Conservation (phyloP, 1,140 invertebrate genomes). For the Drosophila rhopaloa region DNA sequence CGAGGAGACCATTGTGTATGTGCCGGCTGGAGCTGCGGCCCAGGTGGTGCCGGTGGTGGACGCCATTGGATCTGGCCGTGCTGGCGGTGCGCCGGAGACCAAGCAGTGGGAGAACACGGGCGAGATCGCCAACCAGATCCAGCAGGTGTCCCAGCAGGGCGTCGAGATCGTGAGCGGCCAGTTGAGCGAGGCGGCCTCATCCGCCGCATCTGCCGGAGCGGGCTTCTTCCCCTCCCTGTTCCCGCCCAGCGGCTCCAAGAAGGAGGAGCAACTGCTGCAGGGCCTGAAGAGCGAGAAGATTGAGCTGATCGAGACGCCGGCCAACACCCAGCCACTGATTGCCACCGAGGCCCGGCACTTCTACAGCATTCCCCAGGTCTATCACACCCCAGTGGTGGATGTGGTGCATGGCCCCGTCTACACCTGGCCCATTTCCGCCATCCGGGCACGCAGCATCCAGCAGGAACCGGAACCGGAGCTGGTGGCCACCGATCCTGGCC, state of each 20-base stretch:
- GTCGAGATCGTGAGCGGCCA: slow-evolving; percentile 58
- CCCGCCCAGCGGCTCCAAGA: slow-evolving; percentile 38
- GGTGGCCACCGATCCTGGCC: slow-evolving; percentile 21
- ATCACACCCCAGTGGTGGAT: slow-evolving; percentile 73
- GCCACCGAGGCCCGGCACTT: slow-evolving; percentile 69
- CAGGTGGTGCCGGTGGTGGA: slow-evolving; percentile 63
- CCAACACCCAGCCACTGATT: slow-evolving; percentile 68
- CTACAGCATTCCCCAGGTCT: slow-evolving; percentile 70
- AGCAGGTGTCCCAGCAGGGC: slow-evolving; percentile 59
- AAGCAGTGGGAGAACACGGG: slow-evolving; percentile 58
- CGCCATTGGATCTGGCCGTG: slow-evolving; percentile 54
- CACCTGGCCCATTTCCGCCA: slow-evolving; percentile 67
- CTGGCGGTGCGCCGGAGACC: slow-evolving; percentile 34
- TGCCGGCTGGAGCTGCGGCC: slow-evolving; percentile 68
- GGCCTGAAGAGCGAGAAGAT: slow-evolving; percentile 54
- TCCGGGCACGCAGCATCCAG: slow-evolving; percentile 76
- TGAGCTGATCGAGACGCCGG: slow-evolving; percentile 70
- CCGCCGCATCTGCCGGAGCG: slow-evolving; percentile 58
- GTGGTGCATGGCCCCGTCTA: slow-evolving; percentile 69
- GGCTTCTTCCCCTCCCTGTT: slow-evolving; percentile 72
- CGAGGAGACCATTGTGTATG: slow-evolving; percentile 80
- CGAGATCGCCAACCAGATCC: slow-evolving; percentile 58
- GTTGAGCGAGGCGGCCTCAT: slow-evolving; percentile 61
- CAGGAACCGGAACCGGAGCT: slow-evolving; percentile 43
- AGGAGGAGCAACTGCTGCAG: slow-evolving; percentile 42